A percentile compares a stretch with the other conserved stretches of the same genome.
phyloP scores from a whole-genome alignment of 2,113 vertebrate species.

The Urocitellus parryii region DNA sequence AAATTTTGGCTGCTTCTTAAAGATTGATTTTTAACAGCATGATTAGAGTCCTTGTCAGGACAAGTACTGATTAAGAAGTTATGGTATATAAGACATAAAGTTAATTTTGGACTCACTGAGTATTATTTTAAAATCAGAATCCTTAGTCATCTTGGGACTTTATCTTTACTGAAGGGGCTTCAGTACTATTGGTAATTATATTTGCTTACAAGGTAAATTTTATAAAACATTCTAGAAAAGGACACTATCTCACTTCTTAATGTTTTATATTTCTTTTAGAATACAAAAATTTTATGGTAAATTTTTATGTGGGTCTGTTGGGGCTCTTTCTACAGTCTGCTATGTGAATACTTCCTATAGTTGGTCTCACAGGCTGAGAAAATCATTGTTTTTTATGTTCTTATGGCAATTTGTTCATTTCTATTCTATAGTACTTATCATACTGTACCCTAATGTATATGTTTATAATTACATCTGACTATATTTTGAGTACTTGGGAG shows the following conservation, averaged over 20 bases:
- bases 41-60: neutral
- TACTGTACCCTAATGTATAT: neutral
- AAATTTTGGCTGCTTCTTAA: neutral
- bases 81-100: neutral
- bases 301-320: neutral
- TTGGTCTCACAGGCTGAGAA: neutral
- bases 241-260: neutral
- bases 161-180: neutral
- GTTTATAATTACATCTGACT: neutral
- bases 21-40: neutral
- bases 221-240: neutral
- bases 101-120: neutral
- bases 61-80: neutral
- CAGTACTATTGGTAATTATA: neutral
- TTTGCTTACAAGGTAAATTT: neutral
- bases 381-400: neutral
- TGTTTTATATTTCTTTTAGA: slow-evolving; percentile 1
- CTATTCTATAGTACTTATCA: slow-evolving; percentile 1
- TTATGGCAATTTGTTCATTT: neutral
- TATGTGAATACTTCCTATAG: neutral
- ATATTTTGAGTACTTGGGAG: neutral
- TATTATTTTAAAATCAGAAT: slow-evolving; percentile 29
- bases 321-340: neutral
- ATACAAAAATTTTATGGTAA: neutral
- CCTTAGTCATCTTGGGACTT: neutral